These are phyloP conservation scores for Phenganax marumi DNA, from an alignment of 92 coral and sea anemone species.

Conservation along the genomic window DNA sequence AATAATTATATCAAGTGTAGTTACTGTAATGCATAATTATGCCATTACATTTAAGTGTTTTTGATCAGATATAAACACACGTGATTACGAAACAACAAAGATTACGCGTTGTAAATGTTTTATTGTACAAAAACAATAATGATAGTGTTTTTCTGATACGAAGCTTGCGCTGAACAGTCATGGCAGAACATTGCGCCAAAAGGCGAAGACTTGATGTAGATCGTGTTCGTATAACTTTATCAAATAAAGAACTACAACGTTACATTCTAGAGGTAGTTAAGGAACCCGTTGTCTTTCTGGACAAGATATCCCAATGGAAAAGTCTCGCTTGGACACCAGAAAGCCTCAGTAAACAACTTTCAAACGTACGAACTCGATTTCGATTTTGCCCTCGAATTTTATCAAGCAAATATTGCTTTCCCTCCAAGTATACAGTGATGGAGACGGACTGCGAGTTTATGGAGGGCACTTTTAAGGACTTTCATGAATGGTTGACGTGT, in stretches of 20 bases:
- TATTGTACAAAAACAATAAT: neutral
- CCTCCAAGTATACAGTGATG: conserved; percentile 60
- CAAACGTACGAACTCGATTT: conserved; percentile 67
- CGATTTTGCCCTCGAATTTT: conserved; percentile 64
- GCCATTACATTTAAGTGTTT: too few relatives aligned
- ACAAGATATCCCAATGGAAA: conserved; percentile 65
- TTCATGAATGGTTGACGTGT: conserved; percentile 73
- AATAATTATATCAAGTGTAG: too few relatives aligned
- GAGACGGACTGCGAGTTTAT: conserved; percentile 82
- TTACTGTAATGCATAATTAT: too few relatives aligned
- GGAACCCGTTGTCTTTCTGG: conserved; percentile 66
- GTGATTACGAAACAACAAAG: too few relatives aligned
- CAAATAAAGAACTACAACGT: conserved; percentile 35
- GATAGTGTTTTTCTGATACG: neutral
- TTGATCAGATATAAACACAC: too few relatives aligned
- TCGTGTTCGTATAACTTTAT: conserved; percentile 20
- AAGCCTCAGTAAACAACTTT: conserved; percentile 66
- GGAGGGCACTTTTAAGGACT: conserved; percentile 70
- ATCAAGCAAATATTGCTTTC: conserved; percentile 42
- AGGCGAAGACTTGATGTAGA: conserved; percentile 31
- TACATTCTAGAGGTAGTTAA: conserved; percentile 29
- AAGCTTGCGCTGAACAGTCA: neutral
- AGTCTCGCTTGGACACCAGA: conserved; percentile 78
- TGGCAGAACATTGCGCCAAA: conserved; percentile 26
- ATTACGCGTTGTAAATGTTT: neutral